These are phyloP conservation scores for Bombyx huttoni DNA, from an alignment of 2,888 invertebrate species.

Conservation along the genomic window DNA sequence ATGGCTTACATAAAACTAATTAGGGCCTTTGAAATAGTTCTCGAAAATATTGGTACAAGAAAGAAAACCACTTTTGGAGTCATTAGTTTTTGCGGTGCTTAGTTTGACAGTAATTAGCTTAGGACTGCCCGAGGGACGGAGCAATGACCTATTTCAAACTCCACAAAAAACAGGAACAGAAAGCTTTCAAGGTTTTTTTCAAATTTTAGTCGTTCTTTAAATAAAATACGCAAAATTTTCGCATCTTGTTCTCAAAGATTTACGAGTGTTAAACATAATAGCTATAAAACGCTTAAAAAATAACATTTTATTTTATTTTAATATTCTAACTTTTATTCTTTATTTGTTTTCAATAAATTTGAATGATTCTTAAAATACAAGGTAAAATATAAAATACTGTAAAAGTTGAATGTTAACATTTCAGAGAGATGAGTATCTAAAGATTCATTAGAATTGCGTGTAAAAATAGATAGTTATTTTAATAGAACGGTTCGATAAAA, in stretches of 20 bases:
- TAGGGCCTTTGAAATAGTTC: background rate
- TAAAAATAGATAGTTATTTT: background rate
- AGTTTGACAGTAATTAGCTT: constrained; percentile 12
- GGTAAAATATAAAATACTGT: no score
- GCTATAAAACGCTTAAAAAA: no score
- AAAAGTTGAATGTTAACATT: background rate
- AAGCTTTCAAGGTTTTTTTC: background rate
- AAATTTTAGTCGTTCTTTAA: background rate
- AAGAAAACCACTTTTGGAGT: constrained; percentile 1
- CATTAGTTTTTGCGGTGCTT: constrained; percentile 5
- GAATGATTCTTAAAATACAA: background rate
- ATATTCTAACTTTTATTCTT: no score
- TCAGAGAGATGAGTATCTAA: background rate
- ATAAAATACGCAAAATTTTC: no score
- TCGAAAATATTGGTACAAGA: background rate
- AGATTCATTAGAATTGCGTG: background rate
- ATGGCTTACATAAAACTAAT: background rate
- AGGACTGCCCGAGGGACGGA: constrained; percentile 6
- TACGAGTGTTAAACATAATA: no score
- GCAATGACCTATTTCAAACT: background rate
- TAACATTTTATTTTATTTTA: no score
- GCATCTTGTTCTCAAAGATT: no score
- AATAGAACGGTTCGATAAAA: background rate
- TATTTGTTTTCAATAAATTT: background rate
- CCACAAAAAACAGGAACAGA: background rate